Percentiles rank a stretch among this genome's conserved stretches.
Evolutionary conservation across 1,140 invertebrate species (phyloP).

Genomic region (Atopsyche davidsoni): DNA sequence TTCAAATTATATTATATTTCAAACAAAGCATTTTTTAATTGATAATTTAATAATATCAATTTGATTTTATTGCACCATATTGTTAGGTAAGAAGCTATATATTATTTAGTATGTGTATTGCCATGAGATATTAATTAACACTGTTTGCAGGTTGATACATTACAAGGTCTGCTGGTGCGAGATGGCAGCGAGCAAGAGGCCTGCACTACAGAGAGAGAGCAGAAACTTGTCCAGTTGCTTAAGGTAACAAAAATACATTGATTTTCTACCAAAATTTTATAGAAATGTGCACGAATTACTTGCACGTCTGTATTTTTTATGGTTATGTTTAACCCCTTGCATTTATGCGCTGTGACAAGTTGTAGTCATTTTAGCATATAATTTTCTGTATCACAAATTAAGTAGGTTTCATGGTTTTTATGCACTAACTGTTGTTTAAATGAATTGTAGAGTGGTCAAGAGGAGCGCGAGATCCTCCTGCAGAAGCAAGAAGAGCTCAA

Average conservation of each 20-base stretch:
- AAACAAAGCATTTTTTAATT: too few relatives aligned
- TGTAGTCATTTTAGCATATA: too few relatives aligned
- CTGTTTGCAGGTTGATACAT: slow-evolving; percentile 49
- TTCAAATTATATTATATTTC: too few relatives aligned
- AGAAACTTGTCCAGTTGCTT: slow-evolving; percentile 77
- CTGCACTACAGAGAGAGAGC: slow-evolving; percentile 66
- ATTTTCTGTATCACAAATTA: neutral
- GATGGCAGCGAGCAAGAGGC: slow-evolving; percentile 58
- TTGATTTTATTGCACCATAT: too few relatives aligned
- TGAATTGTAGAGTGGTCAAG: slow-evolving; percentile 62
- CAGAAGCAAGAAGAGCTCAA: slow-evolving; percentile 76
- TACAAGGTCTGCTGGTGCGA: slow-evolving; percentile 64
- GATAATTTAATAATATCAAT: too few relatives aligned
- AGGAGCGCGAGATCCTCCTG: slow-evolving; percentile 65
- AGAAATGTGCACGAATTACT: neutral
- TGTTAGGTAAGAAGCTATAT: neutral
- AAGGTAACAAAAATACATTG: slow-evolving; percentile 53
- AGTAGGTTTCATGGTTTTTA: neutral
- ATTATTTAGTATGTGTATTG: neutral
- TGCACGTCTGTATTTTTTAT: too few relatives aligned
- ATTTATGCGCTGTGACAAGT: too few relatives aligned
- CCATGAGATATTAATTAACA: neutral
- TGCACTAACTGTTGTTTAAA: neutral
- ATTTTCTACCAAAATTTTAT: slow-evolving; percentile 8
- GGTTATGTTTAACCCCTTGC: too few relatives aligned